phyloP scores from a whole-genome alignment of 2,797 vertebrate genomes.

The Tenualosa thibaudeaui region DNA sequence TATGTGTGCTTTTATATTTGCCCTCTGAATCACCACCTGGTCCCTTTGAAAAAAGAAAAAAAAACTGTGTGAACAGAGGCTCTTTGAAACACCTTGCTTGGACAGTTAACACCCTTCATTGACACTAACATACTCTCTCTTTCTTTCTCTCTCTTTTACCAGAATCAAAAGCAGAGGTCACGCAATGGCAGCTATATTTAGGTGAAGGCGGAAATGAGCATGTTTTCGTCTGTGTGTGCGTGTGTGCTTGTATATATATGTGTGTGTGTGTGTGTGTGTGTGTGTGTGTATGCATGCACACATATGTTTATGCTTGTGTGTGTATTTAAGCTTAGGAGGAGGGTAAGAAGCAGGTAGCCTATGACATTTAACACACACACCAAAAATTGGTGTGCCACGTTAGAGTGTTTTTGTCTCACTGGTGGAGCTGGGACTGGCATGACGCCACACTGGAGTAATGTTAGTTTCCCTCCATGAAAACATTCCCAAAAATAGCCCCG shows the following conservation, averaged over 20 bases:
- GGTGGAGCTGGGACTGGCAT: not conserved
- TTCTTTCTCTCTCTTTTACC: not conserved
- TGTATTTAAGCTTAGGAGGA: not conserved
- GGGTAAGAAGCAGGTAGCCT: not conserved
- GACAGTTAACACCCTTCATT: constrained; percentile 2
- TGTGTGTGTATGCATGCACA: not conserved
- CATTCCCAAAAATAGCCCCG: constrained; percentile 5
- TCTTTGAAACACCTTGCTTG: not conserved
- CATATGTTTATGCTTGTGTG: not conserved
- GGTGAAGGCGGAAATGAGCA: not conserved
- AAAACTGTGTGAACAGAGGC: not conserved
- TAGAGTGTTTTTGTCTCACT: not conserved
- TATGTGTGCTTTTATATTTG: not conserved
- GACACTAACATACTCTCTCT: not conserved
- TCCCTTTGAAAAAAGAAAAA: not conserved
- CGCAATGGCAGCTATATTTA: constrained; percentile 5
- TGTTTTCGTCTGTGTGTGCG: not conserved
- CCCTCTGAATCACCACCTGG: constrained; percentile 16
- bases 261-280: not conserved
- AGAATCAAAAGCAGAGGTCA: not conserved
- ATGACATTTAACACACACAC: not conserved
- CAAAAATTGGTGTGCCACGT: not conserved
- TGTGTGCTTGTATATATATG: too few species aligned
- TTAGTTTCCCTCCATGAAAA: not conserved
- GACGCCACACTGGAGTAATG: not conserved